phyloP scores from a whole-genome alignment of 2,113 vertebrate genomes.

The western clawed frog (Xenopus tropicalis) region UCB_Xtro_10.0 CM004444.2:118836001-118836500 shows the following conservation, averaged over 20 bases:
- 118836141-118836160: too few relatives aligned
- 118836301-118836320: conserved; percentile 45
- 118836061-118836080: too few relatives aligned
- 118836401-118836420: conserved; percentile 56
- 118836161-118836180: not conserved
- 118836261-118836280: conserved; percentile 18
- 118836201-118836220: conserved; percentile 16
- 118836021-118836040: too few relatives aligned
- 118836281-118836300: conserved; percentile 29
- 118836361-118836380: conserved; percentile 53
- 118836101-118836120: too few relatives aligned
- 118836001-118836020: too few relatives aligned
- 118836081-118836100: too few relatives aligned
- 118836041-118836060: too few relatives aligned
- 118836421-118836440: conserved; percentile 47
- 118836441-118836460: conserved; percentile 49
- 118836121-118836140: too few relatives aligned
- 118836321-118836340: conserved; percentile 47
- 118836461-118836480: conserved; percentile 56
- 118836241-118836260: conserved; percentile 13
- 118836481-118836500: conserved; percentile 37
- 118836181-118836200: not conserved
- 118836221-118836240: not conserved
- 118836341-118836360: conserved; percentile 45
- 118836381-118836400: conserved; percentile 52